These are phyloP conservation scores for Plagodis dolabraria DNA, from an alignment of 2,888 invertebrate genomes.

Conservation along the genomic window DNA sequence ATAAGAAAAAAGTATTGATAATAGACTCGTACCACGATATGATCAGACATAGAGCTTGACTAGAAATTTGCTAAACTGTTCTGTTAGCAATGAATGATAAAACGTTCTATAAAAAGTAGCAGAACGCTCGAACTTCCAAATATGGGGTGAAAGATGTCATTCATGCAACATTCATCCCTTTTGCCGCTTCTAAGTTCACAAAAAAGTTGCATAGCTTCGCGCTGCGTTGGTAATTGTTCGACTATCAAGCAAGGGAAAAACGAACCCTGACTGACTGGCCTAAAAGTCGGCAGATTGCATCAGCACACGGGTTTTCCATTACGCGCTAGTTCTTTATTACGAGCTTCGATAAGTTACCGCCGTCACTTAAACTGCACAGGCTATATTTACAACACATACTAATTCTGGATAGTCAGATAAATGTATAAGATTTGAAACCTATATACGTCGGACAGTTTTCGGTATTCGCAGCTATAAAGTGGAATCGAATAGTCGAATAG, in stretches of 20 bases:
- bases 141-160: too few relatives aligned
- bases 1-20: too few relatives aligned
- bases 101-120: too few relatives aligned
- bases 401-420: conserved; percentile 23
- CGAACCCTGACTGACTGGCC: conserved; percentile 63
- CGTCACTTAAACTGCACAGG: conserved; percentile 40
- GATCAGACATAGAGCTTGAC: too few relatives aligned
- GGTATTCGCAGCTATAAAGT: conserved; percentile 37
- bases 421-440: conserved; percentile 21
- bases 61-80: too few relatives aligned
- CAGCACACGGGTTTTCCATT: conserved; percentile 82
- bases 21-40: too few relatives aligned
- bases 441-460: conserved; percentile 26
- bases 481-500: conserved; percentile 48
- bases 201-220: conserved; percentile 46
- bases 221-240: conserved; percentile 63
- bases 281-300: conserved; percentile 80
- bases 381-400: conserved; percentile 19
- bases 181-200: background rate
- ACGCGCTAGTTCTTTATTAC: conserved; percentile 62
- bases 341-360: conserved; percentile 46
- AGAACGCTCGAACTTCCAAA: too few relatives aligned
- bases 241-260: conserved; percentile 73
- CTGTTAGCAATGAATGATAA: too few relatives aligned
- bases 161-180: background rate